phyloP scores from a whole-genome alignment of 2,888 invertebrate species.

The Lycocerus yunnanus region DNA sequence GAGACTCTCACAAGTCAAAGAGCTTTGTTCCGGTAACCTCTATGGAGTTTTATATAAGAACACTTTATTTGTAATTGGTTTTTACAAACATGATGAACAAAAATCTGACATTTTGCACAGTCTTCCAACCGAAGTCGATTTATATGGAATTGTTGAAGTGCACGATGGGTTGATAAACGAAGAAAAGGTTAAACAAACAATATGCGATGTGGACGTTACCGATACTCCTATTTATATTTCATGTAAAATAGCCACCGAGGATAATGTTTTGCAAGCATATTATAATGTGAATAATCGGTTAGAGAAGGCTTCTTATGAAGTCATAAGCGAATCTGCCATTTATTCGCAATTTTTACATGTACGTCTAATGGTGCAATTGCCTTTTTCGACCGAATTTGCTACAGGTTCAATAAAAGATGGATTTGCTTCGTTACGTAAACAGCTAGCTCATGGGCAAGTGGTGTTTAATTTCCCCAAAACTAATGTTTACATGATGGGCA shows the following conservation, averaged over 20 bases:
- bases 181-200: slow-evolving; percentile 64
- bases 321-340: slow-evolving; percentile 66
- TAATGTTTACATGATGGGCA: slow-evolving; percentile 68
- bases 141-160: slow-evolving; percentile 75
- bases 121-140: slow-evolving; percentile 77
- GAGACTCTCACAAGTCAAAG: slow-evolving; percentile 69
- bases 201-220: slow-evolving; percentile 74
- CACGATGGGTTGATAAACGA: slow-evolving; percentile 65
- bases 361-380: slow-evolving; percentile 67
- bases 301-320: slow-evolving; percentile 67
- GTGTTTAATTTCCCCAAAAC: slow-evolving; percentile 71
- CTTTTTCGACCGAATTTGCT: slow-evolving; percentile 66
- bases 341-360: slow-evolving; percentile 74
- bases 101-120: slow-evolving; percentile 63
- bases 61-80: slow-evolving; percentile 55
- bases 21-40: slow-evolving; percentile 69
- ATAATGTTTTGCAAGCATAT: slow-evolving; percentile 66
- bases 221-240: slow-evolving; percentile 76
- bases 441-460: slow-evolving; percentile 73
- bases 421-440: slow-evolving; percentile 68
- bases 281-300: slow-evolving; percentile 74
- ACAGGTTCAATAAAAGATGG: slow-evolving; percentile 64
- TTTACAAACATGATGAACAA: slow-evolving; percentile 67
- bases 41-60: slow-evolving; percentile 78
- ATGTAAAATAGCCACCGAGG: slow-evolving; percentile 61